Percentiles rank a stretch among this genome's conserved stretches.
These are phyloP conservation scores for Onychorhynchus coronatus DNA, from an alignment of 2,113 vertebrate genomes.

Conservation along the genomic window DNA sequence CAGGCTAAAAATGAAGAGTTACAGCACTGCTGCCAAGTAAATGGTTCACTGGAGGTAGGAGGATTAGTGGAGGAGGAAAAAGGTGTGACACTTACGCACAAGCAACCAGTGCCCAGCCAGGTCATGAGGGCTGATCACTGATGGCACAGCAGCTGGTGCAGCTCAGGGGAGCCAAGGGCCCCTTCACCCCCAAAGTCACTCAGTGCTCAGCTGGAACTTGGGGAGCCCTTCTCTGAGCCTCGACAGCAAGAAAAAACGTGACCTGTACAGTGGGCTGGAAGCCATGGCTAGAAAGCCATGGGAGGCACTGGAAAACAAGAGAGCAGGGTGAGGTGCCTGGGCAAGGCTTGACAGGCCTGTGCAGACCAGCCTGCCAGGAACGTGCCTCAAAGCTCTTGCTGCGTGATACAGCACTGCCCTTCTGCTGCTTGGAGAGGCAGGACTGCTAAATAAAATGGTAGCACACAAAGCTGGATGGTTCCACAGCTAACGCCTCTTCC, in stretches of 20 bases:
- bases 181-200: background rate
- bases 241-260: fast-evolving
- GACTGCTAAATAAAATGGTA: background rate
- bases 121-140: background rate
- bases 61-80: background rate
- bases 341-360: background rate
- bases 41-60: background rate
- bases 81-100: background rate
- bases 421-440: background rate
- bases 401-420: background rate
- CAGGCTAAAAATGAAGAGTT: background rate
- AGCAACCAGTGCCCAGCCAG: background rate
- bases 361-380: fast-evolving
- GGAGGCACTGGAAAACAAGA: background rate
- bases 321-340: background rate
- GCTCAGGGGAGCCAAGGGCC: background rate
- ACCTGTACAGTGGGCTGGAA: background rate
- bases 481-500: background rate
- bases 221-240: background rate
- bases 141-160: fast-evolving
- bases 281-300: too few species aligned
- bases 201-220: fast-evolving
- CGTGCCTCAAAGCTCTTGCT: background rate
- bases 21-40: background rate
- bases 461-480: background rate